Evolutionary conservation across 2,113 vertebrate species (phyloP).

Genomic region (Formicarius rufipectus): DNA sequence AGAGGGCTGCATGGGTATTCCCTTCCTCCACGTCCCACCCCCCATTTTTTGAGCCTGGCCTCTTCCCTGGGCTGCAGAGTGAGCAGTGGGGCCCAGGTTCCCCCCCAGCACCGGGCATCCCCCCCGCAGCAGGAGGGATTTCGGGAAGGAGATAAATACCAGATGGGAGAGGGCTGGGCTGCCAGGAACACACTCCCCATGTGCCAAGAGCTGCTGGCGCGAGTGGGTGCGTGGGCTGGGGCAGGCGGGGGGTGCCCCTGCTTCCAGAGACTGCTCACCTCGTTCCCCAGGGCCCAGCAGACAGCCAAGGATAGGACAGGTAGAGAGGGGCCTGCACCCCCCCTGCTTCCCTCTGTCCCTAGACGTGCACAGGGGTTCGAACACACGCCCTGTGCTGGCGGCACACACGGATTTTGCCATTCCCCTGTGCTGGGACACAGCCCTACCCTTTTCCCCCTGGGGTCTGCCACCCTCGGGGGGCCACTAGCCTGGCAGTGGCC

Average conservation of each 20-base stretch:
- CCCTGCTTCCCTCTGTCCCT: neutral
- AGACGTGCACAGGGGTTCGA: rapidly evolving
- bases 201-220: conserved; percentile 50
- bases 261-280: conserved; percentile 10
- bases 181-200: conserved; percentile 36
- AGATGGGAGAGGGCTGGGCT: conserved; percentile 46
- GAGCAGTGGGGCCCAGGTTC: neutral
- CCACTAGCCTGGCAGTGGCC: neutral
- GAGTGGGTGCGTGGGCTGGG: neutral
- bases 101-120: neutral
- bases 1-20: neutral
- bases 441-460: rapidly evolving
- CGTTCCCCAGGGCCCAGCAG: neutral
- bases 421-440: neutral
- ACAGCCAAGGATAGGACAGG: neutral
- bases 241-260: neutral
- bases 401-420: neutral
- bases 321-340: neutral
- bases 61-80: neutral
- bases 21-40: rapidly evolving
- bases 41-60: neutral
- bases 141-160: conserved; percentile 57
- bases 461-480: neutral
- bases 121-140: conserved; percentile 39
- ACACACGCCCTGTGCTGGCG: neutral